A percentile compares a stretch with the other conserved stretches of the same genome.
Evolutionary conservation across 1,140 invertebrate genomes (phyloP).

Genomic region (Heliconius eleuchia): DNA sequence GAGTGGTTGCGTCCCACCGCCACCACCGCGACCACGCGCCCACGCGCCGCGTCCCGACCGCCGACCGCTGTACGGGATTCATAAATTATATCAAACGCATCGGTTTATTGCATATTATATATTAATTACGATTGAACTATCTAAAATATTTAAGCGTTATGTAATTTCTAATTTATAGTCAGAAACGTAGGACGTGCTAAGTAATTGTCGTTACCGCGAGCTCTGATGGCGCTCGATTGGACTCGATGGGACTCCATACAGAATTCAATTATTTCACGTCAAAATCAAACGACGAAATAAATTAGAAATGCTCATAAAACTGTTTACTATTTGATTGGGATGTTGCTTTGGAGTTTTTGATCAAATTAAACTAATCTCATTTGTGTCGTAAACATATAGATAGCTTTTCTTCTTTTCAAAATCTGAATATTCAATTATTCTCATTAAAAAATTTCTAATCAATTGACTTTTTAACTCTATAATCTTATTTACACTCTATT

Average conservation of each 20-base stretch:
- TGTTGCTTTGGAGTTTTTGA: not conserved
- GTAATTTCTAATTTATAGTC: constrained; percentile 29
- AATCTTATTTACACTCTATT: constrained; percentile 5
- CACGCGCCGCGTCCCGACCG: constrained; percentile 22
- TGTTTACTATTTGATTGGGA: constrained; percentile 33
- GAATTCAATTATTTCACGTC: constrained; percentile 35
- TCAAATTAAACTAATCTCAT: constrained; percentile 23
- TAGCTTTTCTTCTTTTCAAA: not conserved
- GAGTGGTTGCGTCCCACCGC: constrained; percentile 15
- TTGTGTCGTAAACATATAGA: constrained; percentile 27
- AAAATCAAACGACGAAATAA: constrained; percentile 28
- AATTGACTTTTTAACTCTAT: not conserved
- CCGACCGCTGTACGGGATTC: constrained; percentile 12
- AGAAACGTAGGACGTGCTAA: constrained; percentile 17
- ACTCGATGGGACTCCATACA: constrained; percentile 7
- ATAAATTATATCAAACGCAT: constrained; percentile 29
- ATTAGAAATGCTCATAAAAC: constrained; percentile 31
- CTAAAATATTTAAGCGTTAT: constrained; percentile 31
- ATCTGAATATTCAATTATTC: constrained; percentile 1
- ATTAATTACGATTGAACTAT: constrained; percentile 32
- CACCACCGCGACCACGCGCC: constrained; percentile 1
- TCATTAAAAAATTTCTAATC: not conserved
- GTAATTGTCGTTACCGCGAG: constrained; percentile 18
- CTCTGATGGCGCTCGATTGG: constrained; percentile 1
- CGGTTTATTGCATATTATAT: constrained; percentile 25